These are phyloP conservation scores for Schizopygopsis pylzovi DNA, from an alignment of 2,797 vertebrate species.

Conservation along the genomic window DNA sequence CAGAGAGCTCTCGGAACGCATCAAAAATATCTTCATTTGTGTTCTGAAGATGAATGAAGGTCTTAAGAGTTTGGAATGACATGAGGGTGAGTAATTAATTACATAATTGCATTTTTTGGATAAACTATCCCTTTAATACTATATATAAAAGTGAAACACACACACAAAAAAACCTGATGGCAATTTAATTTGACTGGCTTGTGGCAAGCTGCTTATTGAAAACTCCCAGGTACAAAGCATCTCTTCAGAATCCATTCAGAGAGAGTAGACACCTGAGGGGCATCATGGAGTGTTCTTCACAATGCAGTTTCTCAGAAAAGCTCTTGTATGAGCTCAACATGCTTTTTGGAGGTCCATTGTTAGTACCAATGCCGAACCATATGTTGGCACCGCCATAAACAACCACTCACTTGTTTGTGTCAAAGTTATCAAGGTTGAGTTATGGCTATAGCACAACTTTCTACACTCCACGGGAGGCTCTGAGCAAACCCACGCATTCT, in stretches of 20 bases:
- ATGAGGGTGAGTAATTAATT: no score
- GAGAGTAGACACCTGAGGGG: background rate
- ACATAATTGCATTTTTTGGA: no score
- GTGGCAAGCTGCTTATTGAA: constrained; percentile 6
- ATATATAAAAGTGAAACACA: background rate
- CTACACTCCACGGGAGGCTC: background rate
- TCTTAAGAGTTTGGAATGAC: no score
- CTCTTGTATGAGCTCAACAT: background rate
- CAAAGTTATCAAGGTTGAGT: background rate
- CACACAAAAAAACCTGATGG: background rate
- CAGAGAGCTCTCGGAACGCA: no score
- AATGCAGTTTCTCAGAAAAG: constrained; percentile 1
- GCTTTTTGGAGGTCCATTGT: background rate
- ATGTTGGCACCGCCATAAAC: background rate
- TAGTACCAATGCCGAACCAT: background rate
- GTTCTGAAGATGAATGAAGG: no score
- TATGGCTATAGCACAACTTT: background rate
- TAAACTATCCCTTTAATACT: no score
- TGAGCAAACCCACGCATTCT: constrained; percentile 17
- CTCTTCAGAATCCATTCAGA: constrained; percentile 14
- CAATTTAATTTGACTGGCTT: background rate
- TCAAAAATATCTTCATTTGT: no score
- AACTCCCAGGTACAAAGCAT: background rate
- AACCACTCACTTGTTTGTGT: background rate
- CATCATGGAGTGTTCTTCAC: background rate